Percentiles rank a stretch among this genome's conserved stretches.
phyloP scores from a whole-genome alignment of 2,888 invertebrate species.

The Erebia epiphron region DNA sequence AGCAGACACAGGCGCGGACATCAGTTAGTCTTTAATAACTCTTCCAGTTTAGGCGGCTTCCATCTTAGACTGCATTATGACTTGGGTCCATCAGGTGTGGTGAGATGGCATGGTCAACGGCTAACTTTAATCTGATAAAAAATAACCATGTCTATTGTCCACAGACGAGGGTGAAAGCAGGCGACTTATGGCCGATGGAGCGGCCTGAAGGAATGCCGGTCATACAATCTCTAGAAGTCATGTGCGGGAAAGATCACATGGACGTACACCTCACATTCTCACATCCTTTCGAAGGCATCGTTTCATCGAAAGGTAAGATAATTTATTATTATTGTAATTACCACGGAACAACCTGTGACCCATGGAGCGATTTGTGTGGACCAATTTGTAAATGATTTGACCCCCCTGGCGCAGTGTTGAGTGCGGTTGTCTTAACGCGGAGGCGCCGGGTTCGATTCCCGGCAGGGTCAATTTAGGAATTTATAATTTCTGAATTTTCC shows the following conservation, averaged over 20 bases:
- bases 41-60: too few species aligned
- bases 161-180: conserved; percentile 77
- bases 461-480: too few species aligned
- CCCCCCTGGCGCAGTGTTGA: too few species aligned
- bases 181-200: conserved; percentile 94
- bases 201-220: conserved; percentile 95
- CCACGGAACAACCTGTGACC: neutral
- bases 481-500: too few species aligned
- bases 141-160: conserved; percentile 35
- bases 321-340: neutral
- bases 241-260: conserved; percentile 98
- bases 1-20: too few species aligned
- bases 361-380: neutral
- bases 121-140: neutral
- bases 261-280: conserved; percentile 96
- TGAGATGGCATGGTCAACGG: too few species aligned
- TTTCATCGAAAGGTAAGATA: conserved; percentile 90
- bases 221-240: conserved; percentile 94
- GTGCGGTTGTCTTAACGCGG: too few species aligned
- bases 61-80: too few species aligned
- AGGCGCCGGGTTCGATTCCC: too few species aligned
- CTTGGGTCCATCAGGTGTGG: too few species aligned
- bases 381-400: neutral
- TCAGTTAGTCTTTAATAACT: too few species aligned
- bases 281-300: conserved; percentile 96